Base-by-base conservation (phyloP, 2,113 vertebrate genomes). In the Plectropomus leopardus region DNA sequence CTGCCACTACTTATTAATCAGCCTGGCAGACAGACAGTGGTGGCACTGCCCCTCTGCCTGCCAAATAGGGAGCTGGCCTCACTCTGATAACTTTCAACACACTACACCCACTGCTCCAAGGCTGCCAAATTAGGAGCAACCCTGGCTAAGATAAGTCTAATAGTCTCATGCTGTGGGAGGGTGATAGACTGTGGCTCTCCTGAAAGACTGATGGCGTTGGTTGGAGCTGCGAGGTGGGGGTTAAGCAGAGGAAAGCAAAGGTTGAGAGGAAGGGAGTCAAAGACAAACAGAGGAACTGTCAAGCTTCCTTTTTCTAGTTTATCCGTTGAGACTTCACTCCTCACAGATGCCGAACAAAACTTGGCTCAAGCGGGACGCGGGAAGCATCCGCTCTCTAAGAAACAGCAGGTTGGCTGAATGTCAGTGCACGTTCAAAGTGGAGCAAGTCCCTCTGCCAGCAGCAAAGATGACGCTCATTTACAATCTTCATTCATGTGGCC, bases 11-110 rank as follows among this genome's bases (percentile, higher is more conserved):
- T 92, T 90, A 90, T 91, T 90, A 88, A 92, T 93, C 89, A 92
- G 76, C 75, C 88, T 89, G 89, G 88, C 90, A 86, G 88, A 88
- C 72, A 84, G 84, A 81, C 90, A 87, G 57, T 26, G 72, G 86
- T 86, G 82, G 70, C 80, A 51, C 77, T 84, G 89, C 89, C 88
- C 82, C 76, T 85, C 82, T 57, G 88, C 85, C 84, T 91, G 92
- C 90, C 92, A 93, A 91, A 91, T 88, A 88, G 85, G 60, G 92
- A 93, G 82, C 90, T 86, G 89, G 92, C 86, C 84, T 83, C 78
- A 78, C 77, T 86, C 81, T 86, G 89, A 92, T 91, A 92, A 92
- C 88, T 90, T 86, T 88, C 79, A 90, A 54, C 86, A 83, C 87
- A 42, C 63, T 50, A 65, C 85, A 80, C 86, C 87, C 84, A 72